A percentile compares a stretch with the other conserved stretches of the same genome.
Evolutionary conservation across 2,888 invertebrate species (phyloP).

Genomic region (Idaea dimidiata): DNA sequence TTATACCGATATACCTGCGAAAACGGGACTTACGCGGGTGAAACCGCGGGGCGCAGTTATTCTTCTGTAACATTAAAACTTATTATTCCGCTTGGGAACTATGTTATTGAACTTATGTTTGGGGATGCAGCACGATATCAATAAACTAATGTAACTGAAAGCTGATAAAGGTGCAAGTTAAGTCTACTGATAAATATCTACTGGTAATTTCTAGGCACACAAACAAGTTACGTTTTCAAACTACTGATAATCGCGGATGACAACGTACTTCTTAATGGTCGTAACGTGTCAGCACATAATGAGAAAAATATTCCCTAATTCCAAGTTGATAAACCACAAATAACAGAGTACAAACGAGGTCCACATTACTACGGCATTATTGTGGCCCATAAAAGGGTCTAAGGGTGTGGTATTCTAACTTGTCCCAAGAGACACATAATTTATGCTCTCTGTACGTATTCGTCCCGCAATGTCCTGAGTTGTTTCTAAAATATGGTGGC

Average conservation of each 20-base stretch:
- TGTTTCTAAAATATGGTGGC: constrained; percentile 46
- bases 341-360: constrained; percentile 31
- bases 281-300: background rate
- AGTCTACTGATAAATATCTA: too few relatives aligned
- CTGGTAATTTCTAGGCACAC: too few relatives aligned
- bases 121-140: too few relatives aligned
- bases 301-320: background rate
- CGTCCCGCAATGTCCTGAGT: constrained; percentile 42
- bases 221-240: background rate
- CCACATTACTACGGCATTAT: constrained; percentile 45
- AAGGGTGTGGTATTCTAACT: constrained; percentile 49
- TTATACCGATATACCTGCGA: too few relatives aligned
- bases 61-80: too few relatives aligned
- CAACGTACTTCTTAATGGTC: background rate
- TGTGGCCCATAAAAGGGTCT: constrained; percentile 58
- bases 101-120: too few relatives aligned
- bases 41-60: too few relatives aligned
- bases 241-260: background rate
- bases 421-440: constrained; percentile 56
- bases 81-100: too few relatives aligned
- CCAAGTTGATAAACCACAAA: constrained; percentile 19
- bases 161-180: too few relatives aligned
- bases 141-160: too few relatives aligned
- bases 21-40: too few relatives aligned
- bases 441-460: constrained; percentile 46